Percentiles rank a stretch among this genome's conserved stretches.
These are phyloP conservation scores for Butorides virescens DNA, from an alignment of 2,113 vertebrate genomes.

Conservation along the genomic window DNA sequence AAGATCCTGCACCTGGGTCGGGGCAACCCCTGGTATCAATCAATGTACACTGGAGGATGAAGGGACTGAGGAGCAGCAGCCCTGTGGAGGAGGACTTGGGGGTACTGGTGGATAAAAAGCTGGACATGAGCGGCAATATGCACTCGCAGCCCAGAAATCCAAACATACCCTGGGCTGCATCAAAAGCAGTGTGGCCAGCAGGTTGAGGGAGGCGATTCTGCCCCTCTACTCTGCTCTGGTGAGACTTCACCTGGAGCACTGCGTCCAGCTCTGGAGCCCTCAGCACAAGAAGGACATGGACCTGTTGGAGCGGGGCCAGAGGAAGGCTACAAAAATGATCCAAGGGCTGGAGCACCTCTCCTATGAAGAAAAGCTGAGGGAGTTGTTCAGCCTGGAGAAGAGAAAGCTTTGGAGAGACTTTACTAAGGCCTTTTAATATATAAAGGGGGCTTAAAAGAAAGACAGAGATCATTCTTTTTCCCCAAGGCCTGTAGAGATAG, in stretches of 20 bases:
- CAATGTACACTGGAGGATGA: background rate
- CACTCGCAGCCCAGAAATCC: background rate
- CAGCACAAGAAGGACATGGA: background rate
- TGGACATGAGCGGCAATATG: background rate
- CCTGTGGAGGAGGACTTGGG: background rate
- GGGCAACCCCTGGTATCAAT: background rate
- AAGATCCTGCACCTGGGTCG: background rate
- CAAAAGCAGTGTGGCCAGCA: background rate
- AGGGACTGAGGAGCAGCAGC: background rate
- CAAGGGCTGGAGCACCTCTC: background rate
- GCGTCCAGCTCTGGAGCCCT: rapidly evolving
- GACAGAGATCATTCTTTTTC: background rate
- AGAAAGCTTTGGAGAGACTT: background rate
- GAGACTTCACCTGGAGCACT: background rate
- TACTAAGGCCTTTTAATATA: background rate
- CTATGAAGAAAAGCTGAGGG: background rate
- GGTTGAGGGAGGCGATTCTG: rapidly evolving
- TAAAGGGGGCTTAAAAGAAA: background rate
- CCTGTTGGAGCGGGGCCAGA: background rate
- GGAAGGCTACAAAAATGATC: background rate
- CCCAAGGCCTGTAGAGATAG: background rate
- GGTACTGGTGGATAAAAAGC: background rate
- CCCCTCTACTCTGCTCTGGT: rapidly evolving
- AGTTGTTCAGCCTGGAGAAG: background rate
- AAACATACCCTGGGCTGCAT: background rate